phyloP scores from a whole-genome alignment of 2,113 vertebrate species.

The Sturnus vulgaris region DNA sequence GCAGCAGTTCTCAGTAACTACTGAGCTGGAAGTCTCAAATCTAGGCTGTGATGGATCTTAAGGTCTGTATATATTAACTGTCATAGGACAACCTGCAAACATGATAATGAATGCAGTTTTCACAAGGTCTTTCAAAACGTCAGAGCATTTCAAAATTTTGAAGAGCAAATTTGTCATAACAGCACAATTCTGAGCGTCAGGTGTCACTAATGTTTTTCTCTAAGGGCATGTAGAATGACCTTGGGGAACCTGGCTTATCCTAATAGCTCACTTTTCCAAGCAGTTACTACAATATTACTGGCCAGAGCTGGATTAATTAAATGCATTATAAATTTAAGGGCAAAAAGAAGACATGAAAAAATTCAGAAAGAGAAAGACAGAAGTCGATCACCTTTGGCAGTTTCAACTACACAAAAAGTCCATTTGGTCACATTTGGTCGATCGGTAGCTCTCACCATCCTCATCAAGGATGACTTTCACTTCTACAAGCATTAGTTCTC shows the following conservation, averaged over 20 bases:
- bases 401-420: slow-evolving; percentile 33
- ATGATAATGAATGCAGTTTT: neutral
- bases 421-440: slow-evolving; percentile 36
- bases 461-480: slow-evolving; percentile 15
- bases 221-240: neutral
- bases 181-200: neutral
- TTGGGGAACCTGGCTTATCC: neutral
- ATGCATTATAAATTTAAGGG: neutral
- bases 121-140: neutral
- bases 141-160: neutral
- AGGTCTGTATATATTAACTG: neutral
- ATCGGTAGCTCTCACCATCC: neutral
- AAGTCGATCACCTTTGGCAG: slow-evolving; percentile 22
- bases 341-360: slow-evolving; percentile 1
- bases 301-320: neutral
- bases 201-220: neutral
- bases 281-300: neutral
- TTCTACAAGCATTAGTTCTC: neutral
- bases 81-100: neutral
- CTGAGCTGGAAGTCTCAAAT: neutral
- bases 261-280: neutral
- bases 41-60: neutral
- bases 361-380: neutral
- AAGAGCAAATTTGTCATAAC: neutral
- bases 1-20: neutral